Evolutionary conservation across 2,797 vertebrate species (phyloP).

Genomic region (Gorsachius magnificus): DNA sequence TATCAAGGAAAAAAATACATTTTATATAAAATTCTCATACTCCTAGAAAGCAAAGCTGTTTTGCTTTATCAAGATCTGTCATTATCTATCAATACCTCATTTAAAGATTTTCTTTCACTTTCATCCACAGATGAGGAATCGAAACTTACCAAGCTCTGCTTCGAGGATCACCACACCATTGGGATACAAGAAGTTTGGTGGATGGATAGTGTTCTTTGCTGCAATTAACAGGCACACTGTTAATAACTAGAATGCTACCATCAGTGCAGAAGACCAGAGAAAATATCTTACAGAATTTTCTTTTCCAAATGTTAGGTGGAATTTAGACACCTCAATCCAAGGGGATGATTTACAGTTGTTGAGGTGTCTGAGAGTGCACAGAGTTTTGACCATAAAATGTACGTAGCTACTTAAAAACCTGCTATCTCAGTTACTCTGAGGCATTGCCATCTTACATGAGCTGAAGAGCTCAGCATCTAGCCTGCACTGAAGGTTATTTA

Average conservation of each 20-base stretch:
- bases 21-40: not conserved
- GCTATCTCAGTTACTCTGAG: not conserved
- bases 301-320: not conserved
- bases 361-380: not conserved
- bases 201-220: constrained; percentile 64
- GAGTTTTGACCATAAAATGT: not conserved
- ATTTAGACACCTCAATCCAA: not conserved
- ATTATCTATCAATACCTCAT: not conserved
- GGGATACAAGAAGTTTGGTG: constrained; percentile 74
- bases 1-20: not conserved
- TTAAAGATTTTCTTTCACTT: not conserved
- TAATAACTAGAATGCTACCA: not conserved
- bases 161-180: constrained; percentile 36
- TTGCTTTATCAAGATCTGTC: not conserved
- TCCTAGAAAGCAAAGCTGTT: not conserved
- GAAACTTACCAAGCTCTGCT: constrained; percentile 77
- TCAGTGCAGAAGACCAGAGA: not conserved
- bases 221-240: constrained; percentile 21
- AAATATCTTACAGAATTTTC: not conserved
- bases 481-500: not conserved
- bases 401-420: not conserved
- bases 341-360: not conserved
- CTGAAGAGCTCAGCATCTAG: not conserved
- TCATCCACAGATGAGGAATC: not conserved
- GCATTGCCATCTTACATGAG: not conserved